These are phyloP conservation scores for Drosophila mimica DNA, from an alignment of 2,888 invertebrate genomes.

Conservation along the genomic window DNA sequence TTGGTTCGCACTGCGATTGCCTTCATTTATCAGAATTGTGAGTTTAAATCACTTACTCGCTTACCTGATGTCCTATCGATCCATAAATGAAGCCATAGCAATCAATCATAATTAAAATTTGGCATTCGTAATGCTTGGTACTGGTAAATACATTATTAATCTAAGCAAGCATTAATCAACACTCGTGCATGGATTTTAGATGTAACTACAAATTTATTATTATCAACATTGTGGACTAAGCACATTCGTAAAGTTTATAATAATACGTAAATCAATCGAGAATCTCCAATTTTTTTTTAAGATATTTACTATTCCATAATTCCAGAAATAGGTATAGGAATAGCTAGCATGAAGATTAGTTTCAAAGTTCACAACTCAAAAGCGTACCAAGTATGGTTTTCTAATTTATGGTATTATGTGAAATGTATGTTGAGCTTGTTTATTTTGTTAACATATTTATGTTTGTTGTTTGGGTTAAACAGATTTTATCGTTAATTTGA, in stretches of 20 bases:
- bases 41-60: slow-evolving; percentile 14
- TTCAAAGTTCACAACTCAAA: background rate
- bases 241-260: background rate
- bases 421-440: background rate
- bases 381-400: background rate
- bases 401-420: background rate
- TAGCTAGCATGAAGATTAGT: background rate
- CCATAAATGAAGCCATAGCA: slow-evolving; percentile 42
- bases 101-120: slow-evolving; percentile 75
- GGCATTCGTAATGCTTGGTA: slow-evolving; percentile 35
- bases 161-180: slow-evolving; percentile 35
- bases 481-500: background rate
- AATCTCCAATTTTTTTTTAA: background rate
- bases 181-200: background rate
- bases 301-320: background rate
- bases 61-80: slow-evolving; percentile 12
- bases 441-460: background rate
- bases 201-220: background rate
- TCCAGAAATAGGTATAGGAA: background rate
- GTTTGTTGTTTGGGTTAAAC: background rate
- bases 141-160: slow-evolving; percentile 1
- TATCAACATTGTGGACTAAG: background rate
- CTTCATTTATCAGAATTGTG: slow-evolving; percentile 19
- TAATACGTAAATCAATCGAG: background rate
- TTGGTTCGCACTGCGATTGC: background rate